These are phyloP conservation scores for Alentia gelatinosa DNA, from an alignment of 2,888 invertebrate species.

Conservation along the genomic window DNA sequence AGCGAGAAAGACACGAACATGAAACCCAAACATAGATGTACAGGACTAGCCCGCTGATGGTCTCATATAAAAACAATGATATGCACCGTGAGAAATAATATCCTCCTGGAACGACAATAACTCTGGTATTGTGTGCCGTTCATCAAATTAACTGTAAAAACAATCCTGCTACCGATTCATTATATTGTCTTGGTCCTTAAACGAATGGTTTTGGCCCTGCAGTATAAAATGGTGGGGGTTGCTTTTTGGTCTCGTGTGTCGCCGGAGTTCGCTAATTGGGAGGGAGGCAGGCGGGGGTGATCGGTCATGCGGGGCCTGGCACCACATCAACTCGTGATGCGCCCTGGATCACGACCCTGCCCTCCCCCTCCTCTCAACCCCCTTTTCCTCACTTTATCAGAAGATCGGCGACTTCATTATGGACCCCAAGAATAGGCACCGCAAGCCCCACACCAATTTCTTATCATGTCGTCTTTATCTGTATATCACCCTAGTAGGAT, in stretches of 20 bases:
- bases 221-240: neutral
- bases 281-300: neutral
- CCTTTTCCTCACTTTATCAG: neutral
- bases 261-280: conserved; percentile 3
- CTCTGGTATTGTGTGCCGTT: neutral
- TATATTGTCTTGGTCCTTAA: neutral
- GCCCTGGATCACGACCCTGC: neutral
- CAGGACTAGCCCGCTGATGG: no score
- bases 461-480: no score
- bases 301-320: conserved; percentile 8
- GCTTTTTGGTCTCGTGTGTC: neutral
- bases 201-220: neutral
- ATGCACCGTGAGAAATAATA: no score
- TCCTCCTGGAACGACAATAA: neutral
- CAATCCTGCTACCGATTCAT: neutral
- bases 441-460: no score
- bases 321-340: neutral
- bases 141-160: neutral
- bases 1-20: no score
- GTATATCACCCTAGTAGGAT: no score
- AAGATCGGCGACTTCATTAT: neutral
- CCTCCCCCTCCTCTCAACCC: neutral
- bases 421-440: no score
- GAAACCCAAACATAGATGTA: neutral
- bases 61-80: no score